phyloP scores from a whole-genome alignment of 2,797 vertebrate species.

The Acrossocheilus fasciatus region DNA sequence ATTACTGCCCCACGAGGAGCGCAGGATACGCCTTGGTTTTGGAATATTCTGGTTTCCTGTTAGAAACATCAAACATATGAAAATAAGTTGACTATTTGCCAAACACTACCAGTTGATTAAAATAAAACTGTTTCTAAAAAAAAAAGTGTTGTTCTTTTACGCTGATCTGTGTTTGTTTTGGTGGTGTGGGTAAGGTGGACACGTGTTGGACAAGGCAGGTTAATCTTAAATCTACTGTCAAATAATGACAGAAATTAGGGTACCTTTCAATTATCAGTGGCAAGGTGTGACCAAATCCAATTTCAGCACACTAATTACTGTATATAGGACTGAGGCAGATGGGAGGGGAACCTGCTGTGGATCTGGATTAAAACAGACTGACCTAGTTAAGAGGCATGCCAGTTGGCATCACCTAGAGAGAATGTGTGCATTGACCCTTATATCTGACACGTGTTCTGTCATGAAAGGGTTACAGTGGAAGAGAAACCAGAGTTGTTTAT shows the following conservation, averaged over 20 bases:
- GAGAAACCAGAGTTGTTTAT: conserved; percentile 29
- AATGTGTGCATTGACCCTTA: conserved; percentile 27
- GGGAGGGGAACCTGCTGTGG: conserved; percentile 68
- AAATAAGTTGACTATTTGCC: neutral
- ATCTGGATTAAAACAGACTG: conserved; percentile 68
- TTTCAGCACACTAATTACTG: conserved; percentile 62
- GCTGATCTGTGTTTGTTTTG: neutral
- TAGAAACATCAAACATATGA: neutral
- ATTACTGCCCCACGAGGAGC: conserved; percentile 97
- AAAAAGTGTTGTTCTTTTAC: neutral
- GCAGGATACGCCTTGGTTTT: conserved; percentile 93
- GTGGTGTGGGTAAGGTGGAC: neutral
- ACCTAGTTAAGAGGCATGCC: conserved; percentile 63
- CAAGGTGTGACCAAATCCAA: conserved; percentile 51
- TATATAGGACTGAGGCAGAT: conserved; percentile 56
- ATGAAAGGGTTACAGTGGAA: conserved; percentile 8
- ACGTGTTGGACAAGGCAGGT: neutral
- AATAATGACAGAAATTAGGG: neutral
- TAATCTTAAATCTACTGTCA: neutral
- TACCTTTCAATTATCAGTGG: conserved; percentile 17
- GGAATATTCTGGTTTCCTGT: conserved; percentile 97
- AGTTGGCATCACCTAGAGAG: conserved; percentile 16
- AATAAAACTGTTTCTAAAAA: neutral
- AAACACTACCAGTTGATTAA: neutral
- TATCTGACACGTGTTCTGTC: conserved; percentile 28